Percentiles rank a stretch among this genome's conserved stretches.
phyloP scores from a whole-genome alignment of 2,797 vertebrate species.

The Margarornis squamiger region DNA sequence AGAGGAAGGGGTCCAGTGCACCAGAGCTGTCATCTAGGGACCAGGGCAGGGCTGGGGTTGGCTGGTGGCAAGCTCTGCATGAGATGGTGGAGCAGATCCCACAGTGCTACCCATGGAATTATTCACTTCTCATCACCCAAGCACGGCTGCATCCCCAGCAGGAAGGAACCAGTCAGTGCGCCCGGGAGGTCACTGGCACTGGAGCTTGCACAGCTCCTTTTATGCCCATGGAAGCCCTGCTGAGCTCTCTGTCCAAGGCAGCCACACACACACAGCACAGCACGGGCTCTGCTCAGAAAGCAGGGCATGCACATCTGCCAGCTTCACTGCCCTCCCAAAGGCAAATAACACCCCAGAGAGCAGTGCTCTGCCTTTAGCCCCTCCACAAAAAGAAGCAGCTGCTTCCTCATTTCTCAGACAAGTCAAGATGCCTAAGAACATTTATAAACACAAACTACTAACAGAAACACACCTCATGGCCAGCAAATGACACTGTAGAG shows the following conservation, averaged over 20 bases:
- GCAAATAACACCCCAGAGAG: not conserved
- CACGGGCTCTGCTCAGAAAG: no score
- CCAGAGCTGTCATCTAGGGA: not conserved
- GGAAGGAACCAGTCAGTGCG: not conserved
- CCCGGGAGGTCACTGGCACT: not conserved
- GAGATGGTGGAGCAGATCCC: no score
- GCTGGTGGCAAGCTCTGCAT: no score
- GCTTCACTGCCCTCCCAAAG: not conserved
- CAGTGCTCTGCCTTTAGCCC: not conserved
- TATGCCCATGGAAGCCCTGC: no score
- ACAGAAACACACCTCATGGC: not conserved
- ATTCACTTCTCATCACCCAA: no score
- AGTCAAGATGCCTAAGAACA: not conserved
- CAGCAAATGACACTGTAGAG: fast-evolving
- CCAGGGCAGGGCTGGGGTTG: not conserved
- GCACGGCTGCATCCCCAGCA: no score
- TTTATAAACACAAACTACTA: not conserved
- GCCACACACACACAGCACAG: fast-evolving
- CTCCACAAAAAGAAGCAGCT: not conserved
- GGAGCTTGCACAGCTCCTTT: not conserved
- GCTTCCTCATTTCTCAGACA: not conserved
- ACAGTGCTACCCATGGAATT: no score
- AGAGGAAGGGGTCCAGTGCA: fast-evolving
- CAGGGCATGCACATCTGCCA: not conserved
- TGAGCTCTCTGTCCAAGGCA: not conserved